These are phyloP conservation scores for Myotis planiceps DNA, from an alignment of 2,797 vertebrate species.

Conservation along the genomic window DNA sequence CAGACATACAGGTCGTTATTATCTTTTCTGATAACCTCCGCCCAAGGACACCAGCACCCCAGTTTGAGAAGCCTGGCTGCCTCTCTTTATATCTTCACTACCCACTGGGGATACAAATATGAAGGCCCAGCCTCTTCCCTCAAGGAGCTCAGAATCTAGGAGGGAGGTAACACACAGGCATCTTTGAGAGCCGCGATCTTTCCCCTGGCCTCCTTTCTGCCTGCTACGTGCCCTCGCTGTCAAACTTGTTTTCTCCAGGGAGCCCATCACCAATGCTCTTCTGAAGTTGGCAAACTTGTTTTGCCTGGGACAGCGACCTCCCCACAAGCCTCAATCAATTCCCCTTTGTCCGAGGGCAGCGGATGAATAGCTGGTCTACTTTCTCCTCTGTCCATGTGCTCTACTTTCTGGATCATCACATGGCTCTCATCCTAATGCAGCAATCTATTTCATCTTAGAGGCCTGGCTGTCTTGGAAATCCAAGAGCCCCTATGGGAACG, in stretches of 20 bases:
- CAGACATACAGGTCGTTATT: neutral
- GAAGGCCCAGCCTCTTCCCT: neutral
- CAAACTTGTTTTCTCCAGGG: neutral
- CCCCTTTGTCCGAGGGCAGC: slow-evolving; percentile 19
- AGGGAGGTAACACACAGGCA: neutral
- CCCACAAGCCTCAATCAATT: neutral
- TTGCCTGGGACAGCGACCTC: neutral
- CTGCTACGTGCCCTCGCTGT: neutral
- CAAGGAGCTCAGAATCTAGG: neutral
- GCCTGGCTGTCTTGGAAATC: slow-evolving; percentile 60
- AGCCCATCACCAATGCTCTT: neutral
- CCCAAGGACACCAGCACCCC: neutral
- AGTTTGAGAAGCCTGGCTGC: neutral
- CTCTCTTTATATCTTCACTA: neutral
- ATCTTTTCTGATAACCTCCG: neutral
- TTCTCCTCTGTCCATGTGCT: slow-evolving; percentile 28
- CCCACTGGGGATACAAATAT: neutral
- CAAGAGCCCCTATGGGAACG: neutral
- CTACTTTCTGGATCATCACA: slow-evolving; percentile 68
- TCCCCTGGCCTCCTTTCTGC: neutral
- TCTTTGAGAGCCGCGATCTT: neutral
- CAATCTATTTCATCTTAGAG: slow-evolving; percentile 30
- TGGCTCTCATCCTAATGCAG: neutral
- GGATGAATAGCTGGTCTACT: neutral
- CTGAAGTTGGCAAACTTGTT: neutral